These are phyloP conservation scores for Tineola bisselliella DNA, from an alignment of 2,888 invertebrate genomes.

Conservation along the genomic window DNA sequence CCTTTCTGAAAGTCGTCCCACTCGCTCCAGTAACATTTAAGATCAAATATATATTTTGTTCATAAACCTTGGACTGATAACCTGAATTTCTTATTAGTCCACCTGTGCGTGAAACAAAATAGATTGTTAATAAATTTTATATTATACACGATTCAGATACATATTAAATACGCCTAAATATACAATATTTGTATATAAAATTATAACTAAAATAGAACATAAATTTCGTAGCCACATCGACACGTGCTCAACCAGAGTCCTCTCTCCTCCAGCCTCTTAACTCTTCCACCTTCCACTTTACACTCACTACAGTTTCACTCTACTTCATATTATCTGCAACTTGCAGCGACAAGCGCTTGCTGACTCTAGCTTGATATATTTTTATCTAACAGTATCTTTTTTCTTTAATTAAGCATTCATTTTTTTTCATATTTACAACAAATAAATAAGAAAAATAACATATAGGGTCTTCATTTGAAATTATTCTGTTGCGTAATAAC, in stretches of 20 bases:
- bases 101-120: conserved; percentile 4
- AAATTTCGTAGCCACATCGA: background rate
- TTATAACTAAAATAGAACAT: background rate
- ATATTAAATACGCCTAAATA: too few species aligned
- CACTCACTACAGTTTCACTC: background rate
- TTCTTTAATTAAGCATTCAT: background rate
- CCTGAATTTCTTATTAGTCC: conserved; percentile 10
- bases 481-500: too few species aligned
- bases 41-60: background rate
- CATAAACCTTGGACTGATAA: conserved; percentile 10
- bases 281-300: background rate
- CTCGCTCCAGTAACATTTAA: conserved; percentile 10
- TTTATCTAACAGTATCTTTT: background rate
- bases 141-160: too few species aligned
- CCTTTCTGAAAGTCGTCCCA: background rate
- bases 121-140: background rate
- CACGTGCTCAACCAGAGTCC: background rate
- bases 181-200: too few species aligned
- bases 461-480: too few species aligned
- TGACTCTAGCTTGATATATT: background rate
- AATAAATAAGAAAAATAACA: too few species aligned
- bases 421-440: too few species aligned
- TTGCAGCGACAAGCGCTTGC: background rate
- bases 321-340: background rate
- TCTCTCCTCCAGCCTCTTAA: background rate